Evolutionary conservation across 2,113 vertebrate species (phyloP).

Genomic region (Centrocercus urophasianus): DNA sequence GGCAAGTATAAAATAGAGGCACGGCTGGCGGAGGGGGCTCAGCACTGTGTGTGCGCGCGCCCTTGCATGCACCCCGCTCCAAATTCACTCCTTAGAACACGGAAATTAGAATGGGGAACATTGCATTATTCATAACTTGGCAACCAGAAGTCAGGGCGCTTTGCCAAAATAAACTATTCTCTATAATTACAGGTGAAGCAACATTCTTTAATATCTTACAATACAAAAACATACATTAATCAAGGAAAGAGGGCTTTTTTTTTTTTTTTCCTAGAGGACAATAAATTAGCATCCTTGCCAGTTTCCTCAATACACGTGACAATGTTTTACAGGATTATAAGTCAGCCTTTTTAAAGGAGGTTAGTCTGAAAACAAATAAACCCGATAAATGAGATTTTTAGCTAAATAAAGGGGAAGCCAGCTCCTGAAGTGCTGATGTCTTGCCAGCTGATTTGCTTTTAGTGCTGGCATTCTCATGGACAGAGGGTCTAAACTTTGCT

Average conservation of each 20-base stretch:
- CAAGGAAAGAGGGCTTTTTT: slow-evolving; percentile 55
- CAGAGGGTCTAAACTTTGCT: neutral
- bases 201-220: slow-evolving; percentile 73
- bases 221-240: slow-evolving; percentile 76
- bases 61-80: slow-evolving; percentile 73
- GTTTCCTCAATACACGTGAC: slow-evolving; percentile 65
- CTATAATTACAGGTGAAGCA: slow-evolving; percentile 76
- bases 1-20: slow-evolving; percentile 76
- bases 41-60: slow-evolving; percentile 14
- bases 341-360: slow-evolving; percentile 58
- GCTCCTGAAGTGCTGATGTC: neutral
- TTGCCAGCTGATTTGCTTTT: slow-evolving; percentile 30
- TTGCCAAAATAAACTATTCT: slow-evolving; percentile 72
- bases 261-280: slow-evolving; percentile 68
- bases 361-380: slow-evolving; percentile 65
- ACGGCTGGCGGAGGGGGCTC: slow-evolving; percentile 15
- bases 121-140: slow-evolving; percentile 79
- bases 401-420: slow-evolving; percentile 25
- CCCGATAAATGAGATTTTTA: slow-evolving; percentile 25
- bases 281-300: slow-evolving; percentile 73
- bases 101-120: slow-evolving; percentile 74
- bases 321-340: slow-evolving; percentile 68
- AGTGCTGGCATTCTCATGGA: neutral
- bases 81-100: slow-evolving; percentile 74
- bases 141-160: slow-evolving; percentile 65